These are phyloP conservation scores for Oryzias melastigma DNA, from an alignment of 2,113 vertebrate species.

Conservation along the genomic window DNA sequence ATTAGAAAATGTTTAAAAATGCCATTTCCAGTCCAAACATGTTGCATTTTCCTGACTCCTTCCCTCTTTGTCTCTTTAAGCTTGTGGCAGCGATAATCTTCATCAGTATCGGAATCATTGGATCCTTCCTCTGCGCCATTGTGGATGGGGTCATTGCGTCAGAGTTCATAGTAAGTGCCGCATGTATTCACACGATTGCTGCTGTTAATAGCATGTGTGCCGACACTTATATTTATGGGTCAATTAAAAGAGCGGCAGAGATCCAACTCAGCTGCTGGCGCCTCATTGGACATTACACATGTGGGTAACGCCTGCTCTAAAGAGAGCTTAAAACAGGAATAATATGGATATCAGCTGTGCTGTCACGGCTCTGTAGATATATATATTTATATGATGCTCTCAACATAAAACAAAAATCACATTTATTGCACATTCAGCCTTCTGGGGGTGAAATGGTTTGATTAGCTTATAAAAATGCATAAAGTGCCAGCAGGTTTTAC, in stretches of 20 bases:
- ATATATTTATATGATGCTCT: constrained; percentile 25
- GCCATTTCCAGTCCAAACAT: not conserved
- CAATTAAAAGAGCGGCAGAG: not conserved
- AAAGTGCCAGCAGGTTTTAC: constrained; percentile 19
- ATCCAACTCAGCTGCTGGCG: constrained; percentile 2
- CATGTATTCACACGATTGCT: not conserved
- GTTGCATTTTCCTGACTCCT: not conserved
- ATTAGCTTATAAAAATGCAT: constrained; percentile 28
- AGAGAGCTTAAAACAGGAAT: constrained; percentile 22
- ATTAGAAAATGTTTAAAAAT: not conserved
- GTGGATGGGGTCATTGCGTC: constrained; percentile 91
- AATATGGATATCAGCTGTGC: constrained; percentile 44
- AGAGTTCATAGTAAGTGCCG: constrained; percentile 86
- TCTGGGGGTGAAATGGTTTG: constrained; percentile 34
- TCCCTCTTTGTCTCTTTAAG: constrained; percentile 61
- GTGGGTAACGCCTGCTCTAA: constrained; percentile 2
- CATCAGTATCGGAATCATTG: constrained; percentile 89
- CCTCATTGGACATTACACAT: not conserved
- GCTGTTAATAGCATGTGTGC: not conserved
- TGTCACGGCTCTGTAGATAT: constrained; percentile 46
- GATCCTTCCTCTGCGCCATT: constrained; percentile 89
- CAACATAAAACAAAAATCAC: constrained; percentile 33
- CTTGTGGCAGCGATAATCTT: constrained; percentile 90
- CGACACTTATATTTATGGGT: not conserved
- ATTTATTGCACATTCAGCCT: constrained; percentile 50